Evolutionary conservation across 2,888 invertebrate species (phyloP).

Genomic region (Oligia strigilis): DNA sequence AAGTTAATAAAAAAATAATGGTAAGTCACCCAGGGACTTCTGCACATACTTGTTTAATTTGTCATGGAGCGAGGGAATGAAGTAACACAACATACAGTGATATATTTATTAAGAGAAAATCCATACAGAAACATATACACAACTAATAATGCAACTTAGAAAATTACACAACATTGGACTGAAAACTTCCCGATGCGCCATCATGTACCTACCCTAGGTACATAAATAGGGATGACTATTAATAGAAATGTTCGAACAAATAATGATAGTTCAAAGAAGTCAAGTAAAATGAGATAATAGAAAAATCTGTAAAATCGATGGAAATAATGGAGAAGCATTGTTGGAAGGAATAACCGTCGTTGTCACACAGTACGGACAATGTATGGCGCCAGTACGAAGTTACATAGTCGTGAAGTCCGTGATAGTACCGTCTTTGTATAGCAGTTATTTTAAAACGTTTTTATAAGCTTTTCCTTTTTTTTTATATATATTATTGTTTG

Average conservation of each 20-base stretch:
- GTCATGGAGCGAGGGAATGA: neutral
- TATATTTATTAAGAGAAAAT: conserved; percentile 25
- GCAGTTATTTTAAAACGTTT: neutral
- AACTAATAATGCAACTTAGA: neutral
- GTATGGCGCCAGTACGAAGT: neutral
- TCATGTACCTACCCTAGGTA: neutral
- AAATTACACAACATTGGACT: neutral
- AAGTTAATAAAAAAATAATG: no score
- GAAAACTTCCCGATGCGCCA: neutral
- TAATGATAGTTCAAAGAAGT: neutral
- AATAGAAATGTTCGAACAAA: neutral
- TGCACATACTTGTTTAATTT: neutral
- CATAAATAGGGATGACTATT: neutral
- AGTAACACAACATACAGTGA: neutral
- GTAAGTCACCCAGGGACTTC: neutral
- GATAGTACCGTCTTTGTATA: neutral
- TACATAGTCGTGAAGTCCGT: neutral
- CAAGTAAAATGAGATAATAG: neutral
- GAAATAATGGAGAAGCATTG: neutral
- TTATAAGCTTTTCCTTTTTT: neutral
- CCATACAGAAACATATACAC: neutral
- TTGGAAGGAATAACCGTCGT: neutral
- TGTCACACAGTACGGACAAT: neutral
- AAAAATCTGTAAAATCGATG: neutral
- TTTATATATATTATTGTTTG: neutral